Evolutionary conservation across 1,140 invertebrate genomes (phyloP), one percentile per base, ranked within the genome.

Genomic region (Procambarus virginalis): DNA sequence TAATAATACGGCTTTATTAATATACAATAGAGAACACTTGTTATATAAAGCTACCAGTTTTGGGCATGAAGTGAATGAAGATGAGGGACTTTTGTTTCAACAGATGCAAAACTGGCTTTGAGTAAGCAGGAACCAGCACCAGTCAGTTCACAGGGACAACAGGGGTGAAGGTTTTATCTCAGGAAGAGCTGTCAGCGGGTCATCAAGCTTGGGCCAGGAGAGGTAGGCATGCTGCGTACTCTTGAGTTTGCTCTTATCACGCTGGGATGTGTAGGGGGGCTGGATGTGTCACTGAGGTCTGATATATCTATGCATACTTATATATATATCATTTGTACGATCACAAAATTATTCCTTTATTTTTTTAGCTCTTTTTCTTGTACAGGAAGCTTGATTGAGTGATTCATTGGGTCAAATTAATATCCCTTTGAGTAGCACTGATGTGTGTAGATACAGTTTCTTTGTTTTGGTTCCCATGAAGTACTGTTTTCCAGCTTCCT

Each of bases 121-220:
- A 96, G 96, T 91, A 96, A 97, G 93, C 95, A 96, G 92, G 94
- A 96, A 89, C 96, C 97, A 86, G 94, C 96, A 89, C 96, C 97
- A 86, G 98, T 22, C 96, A 98, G 94, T 99, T 98, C 94, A 97
- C 97, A 82, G 98, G 98, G 68, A 93, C 93, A 51, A 94, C 94
- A 22, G 97, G n/a, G 75, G 97, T 96, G 17, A 96, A 97, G 93
- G 96, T 98, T 79, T 94, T 99, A 77, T 96, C 97, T 68, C 96
- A 96, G 91, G 95, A 96, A 87, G 97, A 99, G 94, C 94, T 99
- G 78, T 95, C 96, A 86, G 96, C 97, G 92, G 97, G 97, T 75
- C 96, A 96, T 92, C 97, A 99, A 95, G 97, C 98, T 0, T 99
- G 98, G 98, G 97, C 96, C n/a, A 97, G 97, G 93, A 97, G n/a